Evolutionary conservation across 2,113 vertebrate genomes (phyloP).

Genomic region (Strix uralensis): DNA sequence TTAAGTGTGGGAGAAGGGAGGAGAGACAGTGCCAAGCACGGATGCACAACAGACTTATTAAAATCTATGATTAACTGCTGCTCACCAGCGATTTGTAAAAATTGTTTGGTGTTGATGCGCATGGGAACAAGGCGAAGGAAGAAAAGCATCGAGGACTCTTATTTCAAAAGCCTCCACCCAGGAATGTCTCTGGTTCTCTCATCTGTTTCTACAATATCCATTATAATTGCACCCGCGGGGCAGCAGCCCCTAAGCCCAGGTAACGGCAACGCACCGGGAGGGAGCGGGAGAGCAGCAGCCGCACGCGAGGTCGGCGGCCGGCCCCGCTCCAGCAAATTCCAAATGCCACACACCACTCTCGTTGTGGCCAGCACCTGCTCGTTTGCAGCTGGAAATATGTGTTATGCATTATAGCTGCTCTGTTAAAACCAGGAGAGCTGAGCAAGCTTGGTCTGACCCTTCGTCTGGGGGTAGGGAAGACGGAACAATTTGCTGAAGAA

Average conservation of each 20-base stretch:
- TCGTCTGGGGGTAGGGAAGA: neutral
- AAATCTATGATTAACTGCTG: neutral
- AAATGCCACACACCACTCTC: fast-evolving
- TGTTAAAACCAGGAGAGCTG: neutral
- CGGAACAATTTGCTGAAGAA: neutral
- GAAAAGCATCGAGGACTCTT: neutral
- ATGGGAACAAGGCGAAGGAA: neutral
- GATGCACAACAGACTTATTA: neutral
- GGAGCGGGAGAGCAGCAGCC: neutral
- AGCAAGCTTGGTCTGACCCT: neutral
- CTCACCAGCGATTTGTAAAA: neutral
- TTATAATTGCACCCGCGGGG: neutral
- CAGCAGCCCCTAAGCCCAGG: neutral
- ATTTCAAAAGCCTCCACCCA: neutral
- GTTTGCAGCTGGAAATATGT: neutral
- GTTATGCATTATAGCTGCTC: fast-evolving
- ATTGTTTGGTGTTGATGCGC: neutral
- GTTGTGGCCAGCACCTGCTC: neutral
- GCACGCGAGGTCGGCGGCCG: neutral
- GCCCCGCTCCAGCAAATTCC: neutral
- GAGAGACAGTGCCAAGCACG: neutral
- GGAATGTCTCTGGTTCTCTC: neutral
- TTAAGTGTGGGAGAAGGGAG: neutral
- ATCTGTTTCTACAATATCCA: fast-evolving
- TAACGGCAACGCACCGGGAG: neutral